Evolutionary conservation across 1,140 invertebrate genomes (phyloP).

Genomic region (Aleiodes sp.): DNA sequence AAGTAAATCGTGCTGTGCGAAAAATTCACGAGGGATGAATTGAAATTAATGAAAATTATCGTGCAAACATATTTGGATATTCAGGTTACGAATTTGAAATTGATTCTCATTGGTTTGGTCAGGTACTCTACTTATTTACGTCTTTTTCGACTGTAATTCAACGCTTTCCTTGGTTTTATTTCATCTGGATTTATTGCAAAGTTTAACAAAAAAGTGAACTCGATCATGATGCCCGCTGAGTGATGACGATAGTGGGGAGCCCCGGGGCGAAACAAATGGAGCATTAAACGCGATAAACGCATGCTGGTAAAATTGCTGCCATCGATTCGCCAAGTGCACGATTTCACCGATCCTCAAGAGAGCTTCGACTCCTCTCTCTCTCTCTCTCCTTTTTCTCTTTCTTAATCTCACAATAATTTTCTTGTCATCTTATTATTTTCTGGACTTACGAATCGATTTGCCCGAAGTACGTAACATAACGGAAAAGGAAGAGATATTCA

Average conservation of each 20-base stretch:
- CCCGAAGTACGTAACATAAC: background rate
- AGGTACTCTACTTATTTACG: too few species aligned
- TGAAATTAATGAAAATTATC: too few species aligned
- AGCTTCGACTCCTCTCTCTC: background rate
- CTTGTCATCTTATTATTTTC: background rate
- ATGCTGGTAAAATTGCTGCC: constrained; percentile 39
- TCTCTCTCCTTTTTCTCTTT: background rate
- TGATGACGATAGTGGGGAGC: constrained; percentile 7
- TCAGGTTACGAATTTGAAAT: too few species aligned
- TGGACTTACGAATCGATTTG: background rate
- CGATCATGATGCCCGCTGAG: background rate
- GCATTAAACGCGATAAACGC: constrained; percentile 44
- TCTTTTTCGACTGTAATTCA: too few species aligned
- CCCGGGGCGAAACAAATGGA: constrained; percentile 46
- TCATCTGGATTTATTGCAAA: background rate
- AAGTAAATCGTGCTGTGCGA: too few species aligned
- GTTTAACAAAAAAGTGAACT: background rate
- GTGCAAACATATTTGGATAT: too few species aligned
- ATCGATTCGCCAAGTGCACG: constrained; percentile 40
- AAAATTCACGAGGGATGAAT: too few species aligned
- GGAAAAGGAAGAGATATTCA: too few species aligned
- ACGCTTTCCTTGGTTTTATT: background rate
- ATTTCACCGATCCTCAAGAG: constrained; percentile 26
- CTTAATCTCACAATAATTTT: background rate
- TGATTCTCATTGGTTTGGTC: too few species aligned